A percentile compares a stretch with the other conserved stretches of the same genome.
Conservation (phyloP, 2,888 invertebrate species). For the Suillia variegata region DNA sequence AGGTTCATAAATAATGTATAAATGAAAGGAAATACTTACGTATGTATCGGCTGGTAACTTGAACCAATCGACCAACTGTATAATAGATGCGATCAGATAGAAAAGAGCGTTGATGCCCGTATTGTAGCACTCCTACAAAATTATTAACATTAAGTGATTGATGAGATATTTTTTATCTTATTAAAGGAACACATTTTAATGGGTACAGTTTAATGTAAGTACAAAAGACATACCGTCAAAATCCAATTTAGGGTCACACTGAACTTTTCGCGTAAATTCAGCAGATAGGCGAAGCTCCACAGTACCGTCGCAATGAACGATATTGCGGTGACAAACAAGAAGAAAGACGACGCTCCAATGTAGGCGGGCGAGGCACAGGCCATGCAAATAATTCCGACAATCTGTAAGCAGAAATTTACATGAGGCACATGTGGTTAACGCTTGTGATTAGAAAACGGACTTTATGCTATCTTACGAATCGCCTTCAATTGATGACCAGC, state of each 20-base stretch:
- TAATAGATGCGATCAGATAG: constrained; percentile 81
- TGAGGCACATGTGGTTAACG: too few species aligned
- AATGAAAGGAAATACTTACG: too few species aligned
- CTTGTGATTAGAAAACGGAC: too few species aligned
- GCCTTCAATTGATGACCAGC: too few species aligned
- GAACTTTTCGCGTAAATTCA: constrained; percentile 78
- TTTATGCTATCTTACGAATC: too few species aligned
- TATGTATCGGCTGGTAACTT: too few species aligned
- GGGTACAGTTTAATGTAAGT: too few species aligned
- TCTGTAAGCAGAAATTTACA: too few species aligned
- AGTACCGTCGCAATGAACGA: constrained; percentile 82
- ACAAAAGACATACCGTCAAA: constrained; percentile 73
- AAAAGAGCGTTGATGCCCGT: constrained; percentile 72
- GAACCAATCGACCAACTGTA: constrained; percentile 72
- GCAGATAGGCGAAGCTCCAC: constrained; percentile 80
- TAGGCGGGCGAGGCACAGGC: constrained; percentile 75
- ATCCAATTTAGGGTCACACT: constrained; percentile 84
- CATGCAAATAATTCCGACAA: constrained; percentile 85
- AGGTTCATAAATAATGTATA: constrained; percentile 3
- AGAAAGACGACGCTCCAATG: constrained; percentile 73
- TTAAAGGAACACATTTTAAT: too few species aligned
- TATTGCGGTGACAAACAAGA: constrained; percentile 81
- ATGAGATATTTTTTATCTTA: too few species aligned
- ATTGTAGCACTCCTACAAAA: constrained; percentile 81
- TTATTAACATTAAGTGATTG: neutral